Evolutionary conservation across 2,888 invertebrate species (phyloP).

Genomic region (Spodoptera exigua): DNA sequence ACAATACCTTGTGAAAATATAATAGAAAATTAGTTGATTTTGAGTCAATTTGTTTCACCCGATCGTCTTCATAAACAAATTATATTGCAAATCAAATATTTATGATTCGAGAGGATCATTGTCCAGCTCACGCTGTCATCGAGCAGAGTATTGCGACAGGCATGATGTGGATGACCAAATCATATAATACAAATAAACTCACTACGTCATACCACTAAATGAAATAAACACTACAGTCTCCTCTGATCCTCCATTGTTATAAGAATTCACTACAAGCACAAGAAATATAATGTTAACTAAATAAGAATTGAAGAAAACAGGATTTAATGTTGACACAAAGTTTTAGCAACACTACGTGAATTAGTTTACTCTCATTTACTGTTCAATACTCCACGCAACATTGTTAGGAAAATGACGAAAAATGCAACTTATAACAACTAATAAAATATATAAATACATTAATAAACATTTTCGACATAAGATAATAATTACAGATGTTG

Average conservation of each 20-base stretch:
- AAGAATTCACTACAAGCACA: slow-evolving; percentile 83
- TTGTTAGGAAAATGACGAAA: slow-evolving; percentile 36
- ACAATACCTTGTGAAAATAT: slow-evolving; percentile 89
- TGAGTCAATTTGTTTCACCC: slow-evolving; percentile 84
- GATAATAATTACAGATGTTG: slow-evolving; percentile 61
- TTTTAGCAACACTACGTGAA: slow-evolving; percentile 60
- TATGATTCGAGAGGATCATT: slow-evolving; percentile 81
- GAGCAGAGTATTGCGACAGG: slow-evolving; percentile 75
- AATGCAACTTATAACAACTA: slow-evolving; percentile 5
- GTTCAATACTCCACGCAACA: slow-evolving; percentile 76
- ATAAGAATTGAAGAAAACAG: slow-evolving; percentile 77
- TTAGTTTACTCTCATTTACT: slow-evolving; percentile 80
- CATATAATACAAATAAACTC: slow-evolving; percentile 76
- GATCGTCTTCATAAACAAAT: slow-evolving; percentile 71
- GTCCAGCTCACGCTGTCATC: slow-evolving; percentile 77
- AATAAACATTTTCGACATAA: slow-evolving; percentile 1
- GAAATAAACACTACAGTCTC: slow-evolving; percentile 74
- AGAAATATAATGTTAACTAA: slow-evolving; percentile 68
- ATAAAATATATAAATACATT: slow-evolving; percentile 16
- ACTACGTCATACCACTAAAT: slow-evolving; percentile 81
- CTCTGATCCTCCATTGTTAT: slow-evolving; percentile 81
- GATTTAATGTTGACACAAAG: slow-evolving; percentile 63
- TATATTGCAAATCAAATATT: slow-evolving; percentile 75
- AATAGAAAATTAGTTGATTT: slow-evolving; percentile 88
- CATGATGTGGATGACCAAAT: slow-evolving; percentile 78